phyloP scores from a whole-genome alignment of 2,113 vertebrate genomes.

The Cephalophus harveyi region DNA sequence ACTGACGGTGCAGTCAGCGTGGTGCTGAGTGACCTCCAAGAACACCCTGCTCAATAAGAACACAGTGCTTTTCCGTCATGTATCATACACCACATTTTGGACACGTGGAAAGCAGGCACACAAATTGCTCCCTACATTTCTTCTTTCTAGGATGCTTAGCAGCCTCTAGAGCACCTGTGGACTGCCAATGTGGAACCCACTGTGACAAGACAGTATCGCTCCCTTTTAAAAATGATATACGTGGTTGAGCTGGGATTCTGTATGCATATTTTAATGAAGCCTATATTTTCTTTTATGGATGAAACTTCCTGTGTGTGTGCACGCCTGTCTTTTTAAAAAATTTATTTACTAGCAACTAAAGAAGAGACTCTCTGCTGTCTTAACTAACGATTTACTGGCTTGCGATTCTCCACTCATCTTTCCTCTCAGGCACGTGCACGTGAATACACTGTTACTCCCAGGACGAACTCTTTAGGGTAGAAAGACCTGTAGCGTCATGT shows the following conservation, averaged over 20 bases:
- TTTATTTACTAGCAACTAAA: background rate
- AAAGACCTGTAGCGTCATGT: background rate
- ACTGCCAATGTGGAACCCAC: background rate
- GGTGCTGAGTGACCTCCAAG: background rate
- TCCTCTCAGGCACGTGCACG: background rate
- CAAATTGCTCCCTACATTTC: background rate
- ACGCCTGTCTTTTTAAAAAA: background rate
- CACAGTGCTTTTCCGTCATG: background rate
- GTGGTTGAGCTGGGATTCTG: background rate
- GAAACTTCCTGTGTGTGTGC: background rate
- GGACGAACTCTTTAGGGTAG: background rate
- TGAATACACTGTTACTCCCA: background rate
- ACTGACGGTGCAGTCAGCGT: fast-evolving
- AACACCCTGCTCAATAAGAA: background rate
- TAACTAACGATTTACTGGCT: background rate
- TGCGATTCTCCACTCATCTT: background rate
- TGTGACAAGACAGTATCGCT: background rate
- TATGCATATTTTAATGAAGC: background rate
- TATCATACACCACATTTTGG: background rate
- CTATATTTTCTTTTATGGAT: background rate
- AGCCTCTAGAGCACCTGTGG: background rate
- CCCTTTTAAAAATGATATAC: background rate
- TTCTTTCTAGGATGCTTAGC: background rate
- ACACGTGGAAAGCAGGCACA: background rate
- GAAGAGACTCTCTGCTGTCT: background rate